Percentiles rank a stretch among this genome's conserved stretches.
Conservation (phyloP, 2,888 invertebrate species). For the Phlogophora meticulosa region DNA sequence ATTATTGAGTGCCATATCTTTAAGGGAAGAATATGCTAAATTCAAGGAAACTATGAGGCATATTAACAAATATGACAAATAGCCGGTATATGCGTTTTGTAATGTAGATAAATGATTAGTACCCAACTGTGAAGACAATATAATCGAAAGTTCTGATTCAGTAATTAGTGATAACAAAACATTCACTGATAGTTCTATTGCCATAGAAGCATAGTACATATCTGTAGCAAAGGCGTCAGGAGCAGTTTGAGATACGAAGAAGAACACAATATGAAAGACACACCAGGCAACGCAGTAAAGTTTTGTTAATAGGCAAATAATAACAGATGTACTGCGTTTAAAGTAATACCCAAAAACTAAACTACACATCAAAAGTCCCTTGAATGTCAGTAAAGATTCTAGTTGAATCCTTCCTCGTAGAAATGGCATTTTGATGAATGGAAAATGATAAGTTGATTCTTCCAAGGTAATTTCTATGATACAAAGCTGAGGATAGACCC, state of each 20-base stretch:
- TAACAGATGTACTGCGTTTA: slow-evolving; percentile 8
- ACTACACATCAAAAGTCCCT: neutral
- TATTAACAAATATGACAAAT: neutral
- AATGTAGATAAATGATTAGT: neutral
- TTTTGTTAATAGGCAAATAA: slow-evolving; percentile 11
- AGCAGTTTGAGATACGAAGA: no score
- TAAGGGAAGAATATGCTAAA: no score
- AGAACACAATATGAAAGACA: neutral
- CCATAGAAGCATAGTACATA: fast-evolving
- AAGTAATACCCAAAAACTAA: slow-evolving; percentile 23
- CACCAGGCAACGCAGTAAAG: slow-evolving; percentile 1
- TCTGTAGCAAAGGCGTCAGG: no score
- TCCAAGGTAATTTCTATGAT: no score
- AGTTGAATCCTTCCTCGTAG: neutral
- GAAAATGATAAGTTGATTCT: no score
- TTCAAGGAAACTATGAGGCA: neutral
- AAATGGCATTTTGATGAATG: neutral
- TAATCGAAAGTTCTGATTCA: neutral
- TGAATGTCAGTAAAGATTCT: slow-evolving; percentile 5
- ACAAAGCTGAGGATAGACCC: no score
- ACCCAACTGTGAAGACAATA: slow-evolving; percentile 1
- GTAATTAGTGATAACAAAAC: slow-evolving; percentile 1
- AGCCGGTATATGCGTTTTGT: neutral
- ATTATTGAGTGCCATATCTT: fast-evolving
- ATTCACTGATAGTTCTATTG: neutral